These are phyloP conservation scores for Suillia variegata DNA, from an alignment of 2,888 invertebrate species.

Conservation along the genomic window DNA sequence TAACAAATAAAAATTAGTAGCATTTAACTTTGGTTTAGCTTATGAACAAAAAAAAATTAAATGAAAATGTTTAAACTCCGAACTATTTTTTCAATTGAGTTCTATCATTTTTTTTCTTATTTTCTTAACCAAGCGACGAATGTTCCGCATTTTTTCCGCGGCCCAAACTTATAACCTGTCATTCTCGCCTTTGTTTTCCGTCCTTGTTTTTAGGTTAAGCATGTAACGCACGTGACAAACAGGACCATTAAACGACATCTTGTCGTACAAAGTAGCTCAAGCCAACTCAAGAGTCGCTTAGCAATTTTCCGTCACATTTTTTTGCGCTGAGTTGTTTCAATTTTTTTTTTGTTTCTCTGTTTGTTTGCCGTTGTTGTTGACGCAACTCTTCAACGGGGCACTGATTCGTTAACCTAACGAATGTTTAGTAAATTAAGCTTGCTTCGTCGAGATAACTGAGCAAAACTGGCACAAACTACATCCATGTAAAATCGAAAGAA, in stretches of 20 bases:
- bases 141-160: too few relatives aligned
- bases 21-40: too few relatives aligned
- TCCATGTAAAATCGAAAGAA: background rate
- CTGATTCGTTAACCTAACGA: conserved; percentile 1
- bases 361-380: background rate
- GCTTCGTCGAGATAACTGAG: background rate
- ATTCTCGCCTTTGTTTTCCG: too few relatives aligned
- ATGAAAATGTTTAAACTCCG: too few relatives aligned
- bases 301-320: background rate
- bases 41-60: too few relatives aligned
- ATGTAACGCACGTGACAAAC: conserved; percentile 13
- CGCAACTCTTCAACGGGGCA: background rate
- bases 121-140: too few relatives aligned
- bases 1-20: too few relatives aligned
- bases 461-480: background rate
- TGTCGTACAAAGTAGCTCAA: background rate
- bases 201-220: conserved; percentile 18
- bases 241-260: conserved; percentile 5
- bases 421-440: conserved; percentile 21
- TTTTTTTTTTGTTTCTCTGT: background rate
- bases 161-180: too few relatives aligned
- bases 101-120: too few relatives aligned
- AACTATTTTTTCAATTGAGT: too few relatives aligned
- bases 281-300: conserved; percentile 13
- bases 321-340: background rate